Conservation (phyloP, 2,113 vertebrate genomes). For the Oxyruncus cristatus region DNA sequence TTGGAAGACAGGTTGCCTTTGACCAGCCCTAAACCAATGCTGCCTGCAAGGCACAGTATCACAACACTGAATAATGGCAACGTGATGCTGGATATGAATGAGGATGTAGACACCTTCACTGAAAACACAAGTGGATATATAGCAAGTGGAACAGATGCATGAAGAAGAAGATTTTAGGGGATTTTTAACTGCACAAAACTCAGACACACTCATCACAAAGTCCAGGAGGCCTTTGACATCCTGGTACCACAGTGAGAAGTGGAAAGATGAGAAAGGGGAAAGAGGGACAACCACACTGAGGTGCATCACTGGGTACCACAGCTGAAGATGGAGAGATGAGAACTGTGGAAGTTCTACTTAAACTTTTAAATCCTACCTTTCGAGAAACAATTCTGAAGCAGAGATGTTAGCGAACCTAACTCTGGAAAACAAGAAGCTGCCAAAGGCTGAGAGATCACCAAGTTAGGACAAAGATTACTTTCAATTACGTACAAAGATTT, state of each 20-base stretch:
- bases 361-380: not conserved
- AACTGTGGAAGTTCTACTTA: not conserved
- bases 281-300: not conserved
- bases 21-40: not conserved
- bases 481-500: not conserved
- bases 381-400: not conserved
- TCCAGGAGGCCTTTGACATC: not conserved
- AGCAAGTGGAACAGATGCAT: not conserved
- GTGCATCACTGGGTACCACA: not conserved
- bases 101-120: not conserved
- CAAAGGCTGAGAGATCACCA: not conserved
- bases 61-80: not conserved
- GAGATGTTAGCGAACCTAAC: not conserved
- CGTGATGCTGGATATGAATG: not conserved
- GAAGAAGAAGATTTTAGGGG: not conserved
- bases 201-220: not conserved
- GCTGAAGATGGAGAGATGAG: not conserved
- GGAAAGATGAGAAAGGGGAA: not conserved
- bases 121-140: not conserved
- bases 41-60: not conserved
- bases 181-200: not conserved
- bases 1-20: not conserved
- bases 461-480: not conserved
- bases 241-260: not conserved
- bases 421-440: not conserved